phyloP scores from a whole-genome alignment of 1,140 invertebrate genomes.

The Cyphomyrmex costatus region DNA sequence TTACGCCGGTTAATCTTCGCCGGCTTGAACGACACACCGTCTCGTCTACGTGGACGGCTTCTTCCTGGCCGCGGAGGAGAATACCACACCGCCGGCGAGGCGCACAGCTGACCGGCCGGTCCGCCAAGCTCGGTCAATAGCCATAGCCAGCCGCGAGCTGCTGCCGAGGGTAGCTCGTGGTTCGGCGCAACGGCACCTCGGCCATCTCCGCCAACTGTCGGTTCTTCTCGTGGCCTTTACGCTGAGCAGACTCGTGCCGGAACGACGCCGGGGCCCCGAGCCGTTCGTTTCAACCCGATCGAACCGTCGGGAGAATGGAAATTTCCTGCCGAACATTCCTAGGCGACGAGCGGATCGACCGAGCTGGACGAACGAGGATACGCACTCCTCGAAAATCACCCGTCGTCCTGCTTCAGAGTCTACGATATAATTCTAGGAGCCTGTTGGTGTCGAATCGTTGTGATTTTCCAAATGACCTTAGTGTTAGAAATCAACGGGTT shows the following conservation, averaged over 20 bases:
- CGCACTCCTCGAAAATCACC: not conserved
- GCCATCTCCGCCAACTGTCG: constrained; percentile 68
- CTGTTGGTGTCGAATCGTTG: not conserved
- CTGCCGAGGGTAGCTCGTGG: constrained; percentile 76
- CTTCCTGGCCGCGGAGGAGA: constrained; percentile 57
- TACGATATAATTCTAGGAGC: not conserved
- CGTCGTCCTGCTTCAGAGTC: not conserved
- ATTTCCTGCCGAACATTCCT: constrained; percentile 61
- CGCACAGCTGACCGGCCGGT: constrained; percentile 86
- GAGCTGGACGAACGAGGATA: constrained; percentile 9
- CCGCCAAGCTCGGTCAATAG: constrained; percentile 85
- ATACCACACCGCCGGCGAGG: constrained; percentile 75
- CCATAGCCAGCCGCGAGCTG: constrained; percentile 80
- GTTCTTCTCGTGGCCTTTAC: constrained; percentile 73
- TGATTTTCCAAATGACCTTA: not conserved
- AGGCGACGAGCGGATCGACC: constrained; percentile 22
- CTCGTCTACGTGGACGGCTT: constrained; percentile 67
- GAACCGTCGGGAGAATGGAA: constrained; percentile 62
- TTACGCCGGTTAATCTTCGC: not conserved
- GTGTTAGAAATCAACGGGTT: not conserved
- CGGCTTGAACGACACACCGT: constrained; percentile 25
- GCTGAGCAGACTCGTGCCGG: constrained; percentile 73
- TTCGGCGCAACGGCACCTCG: constrained; percentile 73
- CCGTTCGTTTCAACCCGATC: constrained; percentile 53
- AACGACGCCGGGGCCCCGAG: constrained; percentile 56